Conservation (phyloP, 2,888 invertebrate genomes). For the Sphaerophoria rueppellii region DNA sequence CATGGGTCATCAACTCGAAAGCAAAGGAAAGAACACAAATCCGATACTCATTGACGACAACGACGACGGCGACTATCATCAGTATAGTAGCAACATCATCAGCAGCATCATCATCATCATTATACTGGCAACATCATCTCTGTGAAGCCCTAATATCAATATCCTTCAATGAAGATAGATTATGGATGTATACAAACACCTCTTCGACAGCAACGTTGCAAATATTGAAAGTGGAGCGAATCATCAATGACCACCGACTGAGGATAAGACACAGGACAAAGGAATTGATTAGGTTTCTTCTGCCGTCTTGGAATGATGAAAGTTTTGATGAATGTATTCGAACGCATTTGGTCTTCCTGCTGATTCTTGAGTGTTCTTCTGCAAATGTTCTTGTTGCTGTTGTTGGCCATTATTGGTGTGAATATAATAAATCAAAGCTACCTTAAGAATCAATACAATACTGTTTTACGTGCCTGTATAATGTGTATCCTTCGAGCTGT, state of each 20-base stretch:
- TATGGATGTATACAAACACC: background rate
- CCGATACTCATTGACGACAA: slow-evolving; percentile 42
- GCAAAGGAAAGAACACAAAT: slow-evolving; percentile 63
- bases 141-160: slow-evolving; percentile 60
- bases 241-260: slow-evolving; percentile 25
- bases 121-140: slow-evolving; percentile 44
- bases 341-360: background rate
- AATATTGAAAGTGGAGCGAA: slow-evolving; percentile 27
- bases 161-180: slow-evolving; percentile 53
- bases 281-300: slow-evolving; percentile 61
- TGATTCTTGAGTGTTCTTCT: background rate
- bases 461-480: background rate
- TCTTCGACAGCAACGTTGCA: background rate
- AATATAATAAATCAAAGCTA: slow-evolving; percentile 34
- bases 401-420: slow-evolving; percentile 3
- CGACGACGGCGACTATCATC: slow-evolving; percentile 37
- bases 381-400: background rate
- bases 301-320: slow-evolving; percentile 57
- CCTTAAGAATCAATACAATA: slow-evolving; percentile 38
- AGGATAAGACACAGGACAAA: slow-evolving; percentile 50
- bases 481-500: background rate
- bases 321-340: slow-evolving; percentile 43
- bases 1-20: slow-evolving; percentile 71
- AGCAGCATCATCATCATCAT: slow-evolving; percentile 45
- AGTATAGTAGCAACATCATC: slow-evolving; percentile 3